Evolutionary conservation across 2,888 invertebrate genomes (phyloP).

Genomic region (Dynastes maya): DNA sequence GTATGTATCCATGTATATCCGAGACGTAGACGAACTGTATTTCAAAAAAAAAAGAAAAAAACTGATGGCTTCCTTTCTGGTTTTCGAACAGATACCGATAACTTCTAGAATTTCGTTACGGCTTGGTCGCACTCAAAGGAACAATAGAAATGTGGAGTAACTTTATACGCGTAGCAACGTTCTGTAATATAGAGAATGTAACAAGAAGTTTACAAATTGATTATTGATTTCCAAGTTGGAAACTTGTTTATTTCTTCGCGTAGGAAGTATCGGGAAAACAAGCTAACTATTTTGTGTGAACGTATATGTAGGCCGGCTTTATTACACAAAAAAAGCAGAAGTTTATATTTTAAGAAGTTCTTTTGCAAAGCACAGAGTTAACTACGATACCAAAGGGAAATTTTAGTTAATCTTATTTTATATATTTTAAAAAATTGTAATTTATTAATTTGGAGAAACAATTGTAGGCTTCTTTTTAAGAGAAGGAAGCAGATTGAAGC

Average conservation of each 20-base stretch:
- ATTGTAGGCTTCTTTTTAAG: too few relatives aligned
- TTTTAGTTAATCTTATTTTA: too few relatives aligned
- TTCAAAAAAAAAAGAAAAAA: background rate
- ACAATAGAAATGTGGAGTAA: background rate
- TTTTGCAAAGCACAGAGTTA: too few relatives aligned
- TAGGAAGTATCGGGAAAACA: background rate
- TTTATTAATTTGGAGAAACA: too few relatives aligned
- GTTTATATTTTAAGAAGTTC: too few relatives aligned
- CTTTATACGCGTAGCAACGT: background rate
- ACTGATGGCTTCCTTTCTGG: background rate
- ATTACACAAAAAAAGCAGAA: too few relatives aligned
- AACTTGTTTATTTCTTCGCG: background rate
- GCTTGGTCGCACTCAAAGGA: background rate
- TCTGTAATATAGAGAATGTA: background rate
- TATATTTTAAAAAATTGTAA: too few relatives aligned
- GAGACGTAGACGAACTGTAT: background rate
- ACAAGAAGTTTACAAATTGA: slow-evolving; percentile 7
- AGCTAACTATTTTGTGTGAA: too few relatives aligned
- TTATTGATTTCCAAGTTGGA: background rate
- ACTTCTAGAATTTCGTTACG: background rate
- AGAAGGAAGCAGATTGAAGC: too few relatives aligned
- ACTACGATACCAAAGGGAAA: too few relatives aligned
- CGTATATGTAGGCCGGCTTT: too few relatives aligned
- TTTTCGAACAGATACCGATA: background rate
- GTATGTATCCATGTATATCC: background rate